A percentile compares a stretch with the other conserved stretches of the same genome.
Evolutionary conservation across 2,888 invertebrate genomes (phyloP).

Genomic region (Rhogogaster chlorosoma): DNA sequence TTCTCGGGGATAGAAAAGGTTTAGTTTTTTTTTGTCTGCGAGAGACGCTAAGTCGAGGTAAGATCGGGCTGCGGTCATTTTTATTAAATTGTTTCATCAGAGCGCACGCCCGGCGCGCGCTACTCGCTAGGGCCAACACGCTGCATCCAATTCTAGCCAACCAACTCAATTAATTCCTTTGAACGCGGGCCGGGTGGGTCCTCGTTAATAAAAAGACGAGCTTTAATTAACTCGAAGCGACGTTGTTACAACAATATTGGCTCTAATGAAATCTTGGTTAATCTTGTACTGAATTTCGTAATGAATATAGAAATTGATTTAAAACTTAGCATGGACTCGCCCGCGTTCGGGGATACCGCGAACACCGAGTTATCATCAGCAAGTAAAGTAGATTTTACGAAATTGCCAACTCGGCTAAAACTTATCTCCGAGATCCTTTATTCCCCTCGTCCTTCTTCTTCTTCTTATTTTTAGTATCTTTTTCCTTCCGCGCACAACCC

Average conservation of each 20-base stretch:
- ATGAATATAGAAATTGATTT: conserved; percentile 50
- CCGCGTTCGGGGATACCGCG: conserved; percentile 22
- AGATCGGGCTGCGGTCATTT: conserved; percentile 50
- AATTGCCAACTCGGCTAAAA: conserved; percentile 43
- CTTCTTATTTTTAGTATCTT: not conserved
- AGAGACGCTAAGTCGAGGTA: conserved; percentile 20
- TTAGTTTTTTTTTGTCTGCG: not conserved
- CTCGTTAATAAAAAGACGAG: conserved; percentile 49
- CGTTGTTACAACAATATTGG: conserved; percentile 63
- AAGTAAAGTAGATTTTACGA: conserved; percentile 41
- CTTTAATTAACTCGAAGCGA: conserved; percentile 44
- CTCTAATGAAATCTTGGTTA: conserved; percentile 75
- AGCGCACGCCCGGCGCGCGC: conserved; percentile 47
- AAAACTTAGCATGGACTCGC: conserved; percentile 34
- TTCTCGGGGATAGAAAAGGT: not conserved
- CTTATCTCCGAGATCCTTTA: not conserved
- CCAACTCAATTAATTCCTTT: conserved; percentile 77
- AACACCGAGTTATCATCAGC: conserved; percentile 40
- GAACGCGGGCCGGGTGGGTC: conserved; percentile 43
- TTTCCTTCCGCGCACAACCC: not conserved
- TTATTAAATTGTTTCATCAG: conserved; percentile 51
- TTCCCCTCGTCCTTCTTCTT: not conserved
- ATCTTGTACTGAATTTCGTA: conserved; percentile 61
- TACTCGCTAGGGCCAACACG: conserved; percentile 69
- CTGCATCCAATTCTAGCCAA: conserved; percentile 76